phyloP scores from a whole-genome alignment of 2,113 vertebrate genomes.

The Oreochromis tanganicae region DNA sequence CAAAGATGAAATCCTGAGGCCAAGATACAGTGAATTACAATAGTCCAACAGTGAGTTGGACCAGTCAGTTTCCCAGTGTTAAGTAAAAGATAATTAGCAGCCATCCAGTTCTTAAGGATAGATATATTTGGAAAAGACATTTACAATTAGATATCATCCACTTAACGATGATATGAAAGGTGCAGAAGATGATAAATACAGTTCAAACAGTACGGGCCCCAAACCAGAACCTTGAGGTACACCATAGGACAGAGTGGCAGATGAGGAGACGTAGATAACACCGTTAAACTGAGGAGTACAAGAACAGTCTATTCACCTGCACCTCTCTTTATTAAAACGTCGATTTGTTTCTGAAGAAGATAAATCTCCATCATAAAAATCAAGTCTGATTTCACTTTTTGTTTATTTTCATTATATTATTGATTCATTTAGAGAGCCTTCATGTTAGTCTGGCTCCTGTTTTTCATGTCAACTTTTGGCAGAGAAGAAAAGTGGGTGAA shows the following conservation, averaged over 20 bases:
- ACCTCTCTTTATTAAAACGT: not conserved
- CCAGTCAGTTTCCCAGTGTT: not conserved
- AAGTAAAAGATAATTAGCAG: not conserved
- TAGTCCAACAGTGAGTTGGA: not conserved
- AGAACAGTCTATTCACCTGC: not conserved
- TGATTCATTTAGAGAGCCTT: not conserved
- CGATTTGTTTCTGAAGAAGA: not conserved
- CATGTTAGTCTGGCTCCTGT: not conserved
- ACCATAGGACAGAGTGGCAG: not conserved
- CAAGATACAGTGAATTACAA: not conserved
- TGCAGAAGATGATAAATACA: not conserved
- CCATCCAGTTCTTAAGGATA: not conserved
- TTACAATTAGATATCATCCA: not conserved
- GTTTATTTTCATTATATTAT: not conserved
- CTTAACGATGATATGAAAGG: not conserved
- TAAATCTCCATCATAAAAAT: not conserved
- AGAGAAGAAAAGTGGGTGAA: conserved; percentile 44
- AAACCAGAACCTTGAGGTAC: not conserved
- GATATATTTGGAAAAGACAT: not conserved
- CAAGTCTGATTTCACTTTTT: not conserved
- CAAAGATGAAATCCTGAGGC: not conserved
- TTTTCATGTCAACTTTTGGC: not conserved
- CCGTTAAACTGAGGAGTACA: not conserved
- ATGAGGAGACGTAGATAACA: not conserved
- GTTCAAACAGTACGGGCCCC: not conserved